Evolutionary conservation across 2,888 invertebrate species (phyloP).

Genomic region (Nymphalis polychloros): DNA sequence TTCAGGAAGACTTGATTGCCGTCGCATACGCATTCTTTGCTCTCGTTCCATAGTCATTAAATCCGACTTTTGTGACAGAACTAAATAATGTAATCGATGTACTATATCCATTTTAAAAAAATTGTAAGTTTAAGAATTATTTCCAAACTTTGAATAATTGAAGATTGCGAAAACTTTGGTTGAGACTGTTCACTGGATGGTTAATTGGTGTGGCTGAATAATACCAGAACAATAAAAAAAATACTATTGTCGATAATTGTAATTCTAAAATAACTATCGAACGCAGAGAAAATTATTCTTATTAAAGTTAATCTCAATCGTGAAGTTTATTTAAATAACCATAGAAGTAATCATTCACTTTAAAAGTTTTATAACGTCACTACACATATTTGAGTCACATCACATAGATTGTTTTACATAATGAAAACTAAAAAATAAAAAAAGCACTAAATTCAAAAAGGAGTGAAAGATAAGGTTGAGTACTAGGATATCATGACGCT

Average conservation of each 20-base stretch:
- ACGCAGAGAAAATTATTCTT: no score
- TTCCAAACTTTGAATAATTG: no score
- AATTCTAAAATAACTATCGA: not conserved
- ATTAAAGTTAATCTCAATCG: no score
- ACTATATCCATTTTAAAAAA: slow-evolving; percentile 69
- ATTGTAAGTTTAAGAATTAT: not conserved
- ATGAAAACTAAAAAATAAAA: not conserved
- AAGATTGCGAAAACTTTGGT: not conserved
- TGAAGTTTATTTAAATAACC: no score
- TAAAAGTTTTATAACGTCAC: no score
- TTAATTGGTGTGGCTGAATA: not conserved
- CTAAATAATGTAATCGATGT: slow-evolving; percentile 76
- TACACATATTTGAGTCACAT: not conserved
- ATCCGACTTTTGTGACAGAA: slow-evolving; percentile 77
- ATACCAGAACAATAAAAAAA: not conserved
- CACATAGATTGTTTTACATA: not conserved
- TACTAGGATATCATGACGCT: slow-evolving; percentile 13
- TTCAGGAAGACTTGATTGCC: slow-evolving; percentile 77
- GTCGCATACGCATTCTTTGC: slow-evolving; percentile 71
- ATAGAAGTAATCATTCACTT: no score
- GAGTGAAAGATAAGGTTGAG: slow-evolving; percentile 14
- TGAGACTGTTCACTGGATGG: not conserved
- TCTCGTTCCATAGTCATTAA: slow-evolving; percentile 78
- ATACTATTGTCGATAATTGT: not conserved
- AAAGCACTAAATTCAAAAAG: not conserved